Evolutionary conservation across 2,888 invertebrate genomes (phyloP), one percentile per base, ranked within the genome.

Genomic region (Ommatoiulus sabulosus): DNA sequence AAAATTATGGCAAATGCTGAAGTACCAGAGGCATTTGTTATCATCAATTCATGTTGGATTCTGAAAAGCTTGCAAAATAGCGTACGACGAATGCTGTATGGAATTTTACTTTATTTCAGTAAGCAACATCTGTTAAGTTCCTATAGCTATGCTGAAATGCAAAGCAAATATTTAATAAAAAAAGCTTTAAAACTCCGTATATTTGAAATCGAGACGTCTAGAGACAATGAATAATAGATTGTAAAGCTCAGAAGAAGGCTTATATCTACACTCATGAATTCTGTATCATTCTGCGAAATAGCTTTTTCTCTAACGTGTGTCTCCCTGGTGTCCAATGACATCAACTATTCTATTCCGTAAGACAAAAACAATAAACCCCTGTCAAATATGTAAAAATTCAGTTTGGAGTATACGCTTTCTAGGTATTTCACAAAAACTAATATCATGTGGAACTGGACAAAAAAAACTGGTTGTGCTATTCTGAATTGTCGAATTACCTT

Each of bases 221-320:
- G 20, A 72, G 72, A 72, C 72, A 20, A 72, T 72, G 24, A 72
- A 72, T 72, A 20, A 72, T n/a, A n/a, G 20, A 72, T 72, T n/a
- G 24, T 5, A n/a, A 72, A 20, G 20, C 72, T 20, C 72, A n/a
- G 3, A 8, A 72, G 20, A 20, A 72, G 24, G 72, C 72, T 24
- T 63, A 3, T 15, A n/a, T 72, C n/a, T n/a, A 72, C 20, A 20
- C 24, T 20, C 72, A 72, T 20, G 72, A 24, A 72, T 72, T 72
- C 20, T 20, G 72, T 20, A 72, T 72, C 72, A 20, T 20, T 6
- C 52, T 63, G 72, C 20, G 20, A 72, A 72, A 72, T 72, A 72
- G 8, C 72, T 24, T 20, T 72, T 72, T 63, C 17, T 72, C 5
- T 72, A 63, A 12, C 3, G n/a, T 72, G 20, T 20, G 20, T 72